Percentiles rank a stretch among this genome's conserved stretches.
These are phyloP conservation scores for Metacarcinus magister DNA, from an alignment of 2,888 invertebrate species.

Conservation along the genomic window DNA sequence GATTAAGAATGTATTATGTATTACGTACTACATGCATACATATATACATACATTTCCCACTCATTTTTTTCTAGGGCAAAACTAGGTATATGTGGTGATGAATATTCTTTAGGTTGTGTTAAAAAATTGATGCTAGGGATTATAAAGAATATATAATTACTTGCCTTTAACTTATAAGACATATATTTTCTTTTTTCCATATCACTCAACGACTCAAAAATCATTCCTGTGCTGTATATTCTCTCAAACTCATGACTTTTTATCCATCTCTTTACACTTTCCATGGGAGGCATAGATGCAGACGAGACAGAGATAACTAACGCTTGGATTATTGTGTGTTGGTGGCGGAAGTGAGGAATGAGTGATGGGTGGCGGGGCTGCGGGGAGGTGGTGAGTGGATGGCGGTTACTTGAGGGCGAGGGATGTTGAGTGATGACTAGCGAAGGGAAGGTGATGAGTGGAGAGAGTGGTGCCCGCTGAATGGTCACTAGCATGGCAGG, in stretches of 20 bases:
- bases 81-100: no score
- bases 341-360: slow-evolving; percentile 21
- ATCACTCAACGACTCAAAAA: no score
- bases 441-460: neutral
- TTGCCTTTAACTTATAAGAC: neutral
- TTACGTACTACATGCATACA: neutral
- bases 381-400: slow-evolving; percentile 17
- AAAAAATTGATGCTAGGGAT: no score
- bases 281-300: neutral
- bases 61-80: neutral
- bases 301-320: slow-evolving; percentile 5
- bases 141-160: no score
- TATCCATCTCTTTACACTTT: neutral
- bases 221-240: neutral
- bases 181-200: neutral
- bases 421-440: slow-evolving; percentile 30
- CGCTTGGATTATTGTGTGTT: neutral
- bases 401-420: slow-evolving; percentile 21
- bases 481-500: neutral
- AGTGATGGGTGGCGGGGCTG: neutral
- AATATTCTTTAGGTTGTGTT: no score
- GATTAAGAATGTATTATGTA: neutral
- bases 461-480: slow-evolving; percentile 17
- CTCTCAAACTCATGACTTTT: neutral
- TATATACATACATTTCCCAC: slow-evolving; percentile 49